Percentiles rank a stretch among this genome's conserved stretches.
Conservation (phyloP, 2,888 invertebrate species). For the Synanthedon tipuliformis region DNA sequence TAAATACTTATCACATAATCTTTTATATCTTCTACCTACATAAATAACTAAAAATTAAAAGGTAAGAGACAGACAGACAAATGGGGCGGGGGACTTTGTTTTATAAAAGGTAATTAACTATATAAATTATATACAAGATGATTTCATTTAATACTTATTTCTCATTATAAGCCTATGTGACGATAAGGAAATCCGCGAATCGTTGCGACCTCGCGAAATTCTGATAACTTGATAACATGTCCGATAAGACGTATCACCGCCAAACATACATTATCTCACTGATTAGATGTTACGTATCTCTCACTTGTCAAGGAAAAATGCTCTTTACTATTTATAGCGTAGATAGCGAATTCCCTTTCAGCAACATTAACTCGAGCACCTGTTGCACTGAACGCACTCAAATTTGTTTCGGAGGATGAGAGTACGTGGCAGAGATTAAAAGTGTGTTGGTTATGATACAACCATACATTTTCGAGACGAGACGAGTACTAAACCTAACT, state of each 20-base stretch:
- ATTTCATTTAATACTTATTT: too few species aligned
- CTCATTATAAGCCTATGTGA: too few species aligned
- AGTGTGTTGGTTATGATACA: neutral
- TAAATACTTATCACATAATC: too few species aligned
- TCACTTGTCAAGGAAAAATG: neutral
- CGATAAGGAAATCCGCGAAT: neutral
- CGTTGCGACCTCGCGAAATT: neutral
- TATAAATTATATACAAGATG: too few species aligned
- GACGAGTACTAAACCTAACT: too few species aligned
- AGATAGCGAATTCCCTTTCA: neutral
- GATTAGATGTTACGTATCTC: neutral
- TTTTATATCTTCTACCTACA: too few species aligned
- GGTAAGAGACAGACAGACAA: too few species aligned
- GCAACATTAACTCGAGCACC: neutral
- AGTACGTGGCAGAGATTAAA: neutral
- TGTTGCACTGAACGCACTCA: neutral
- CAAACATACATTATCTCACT: slow-evolving; percentile 4
- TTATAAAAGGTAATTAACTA: too few species aligned
- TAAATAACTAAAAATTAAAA: too few species aligned
- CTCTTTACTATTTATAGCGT: neutral
- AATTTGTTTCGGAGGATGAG: neutral
- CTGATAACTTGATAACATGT: neutral
- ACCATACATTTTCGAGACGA: too few species aligned
- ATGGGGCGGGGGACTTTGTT: too few species aligned
- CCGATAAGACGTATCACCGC: neutral